These are phyloP conservation scores for Yponomeuta evonymella DNA, from an alignment of 2,888 invertebrate species.

Conservation along the genomic window DNA sequence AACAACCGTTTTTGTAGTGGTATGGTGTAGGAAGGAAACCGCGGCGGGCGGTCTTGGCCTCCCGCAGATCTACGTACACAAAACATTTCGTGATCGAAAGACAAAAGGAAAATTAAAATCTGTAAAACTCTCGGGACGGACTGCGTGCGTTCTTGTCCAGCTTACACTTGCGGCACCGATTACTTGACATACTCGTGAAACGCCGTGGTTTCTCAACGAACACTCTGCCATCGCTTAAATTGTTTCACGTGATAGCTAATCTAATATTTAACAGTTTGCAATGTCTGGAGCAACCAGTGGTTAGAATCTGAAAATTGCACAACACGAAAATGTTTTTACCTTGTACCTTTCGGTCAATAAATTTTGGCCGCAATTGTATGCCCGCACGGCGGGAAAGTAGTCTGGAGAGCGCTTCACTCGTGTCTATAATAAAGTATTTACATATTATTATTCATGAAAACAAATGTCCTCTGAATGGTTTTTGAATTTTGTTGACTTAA, in stretches of 20 bases:
- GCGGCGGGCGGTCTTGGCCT: conserved; percentile 66
- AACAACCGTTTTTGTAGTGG: conserved; percentile 68
- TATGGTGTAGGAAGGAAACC: conserved; percentile 72
- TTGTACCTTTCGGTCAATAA: conserved; percentile 15
- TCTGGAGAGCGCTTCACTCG: conserved; percentile 20
- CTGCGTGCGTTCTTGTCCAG: conserved; percentile 30
- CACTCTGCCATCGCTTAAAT: too few species aligned
- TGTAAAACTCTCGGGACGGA: conserved; percentile 56
- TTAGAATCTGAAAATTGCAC: too few species aligned
- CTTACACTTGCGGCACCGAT: conserved; percentile 22
- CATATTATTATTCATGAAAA: conserved; percentile 70
- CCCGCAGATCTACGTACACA: conserved; percentile 68
- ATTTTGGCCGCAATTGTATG: conserved; percentile 21
- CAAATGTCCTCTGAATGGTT: conserved; percentile 68
- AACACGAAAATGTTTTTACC: background rate
- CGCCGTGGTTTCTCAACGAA: too few species aligned
- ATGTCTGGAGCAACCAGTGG: too few species aligned
- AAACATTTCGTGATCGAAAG: conserved; percentile 76
- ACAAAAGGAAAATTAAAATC: conserved; percentile 73
- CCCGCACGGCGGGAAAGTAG: conserved; percentile 24
- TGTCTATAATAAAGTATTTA: conserved; percentile 59
- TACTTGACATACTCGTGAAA: background rate
- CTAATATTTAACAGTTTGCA: too few species aligned
- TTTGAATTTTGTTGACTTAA: conserved; percentile 70
- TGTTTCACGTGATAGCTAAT: too few species aligned